phyloP scores from a whole-genome alignment of 2,888 invertebrate species.

The Trichacis sp. region DNA sequence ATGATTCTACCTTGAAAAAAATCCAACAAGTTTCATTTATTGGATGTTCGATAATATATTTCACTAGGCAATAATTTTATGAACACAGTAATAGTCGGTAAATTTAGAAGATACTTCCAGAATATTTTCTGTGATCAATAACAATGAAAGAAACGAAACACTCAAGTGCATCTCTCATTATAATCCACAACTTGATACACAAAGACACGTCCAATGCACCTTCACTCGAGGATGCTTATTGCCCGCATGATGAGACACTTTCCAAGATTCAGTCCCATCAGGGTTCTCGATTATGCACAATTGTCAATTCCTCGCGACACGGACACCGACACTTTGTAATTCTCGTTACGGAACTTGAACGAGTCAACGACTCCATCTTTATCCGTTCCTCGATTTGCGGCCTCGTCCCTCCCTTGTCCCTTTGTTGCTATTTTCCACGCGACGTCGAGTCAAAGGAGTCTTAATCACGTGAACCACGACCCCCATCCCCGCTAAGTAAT shows the following conservation, averaged over 20 bases:
- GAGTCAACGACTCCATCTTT: slow-evolving; percentile 30
- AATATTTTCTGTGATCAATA: too few species aligned
- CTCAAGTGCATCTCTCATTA: too few species aligned
- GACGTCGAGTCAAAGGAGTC: slow-evolving; percentile 46
- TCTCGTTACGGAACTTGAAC: slow-evolving; percentile 37
- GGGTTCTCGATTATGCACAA: slow-evolving; percentile 33
- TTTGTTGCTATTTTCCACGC: slow-evolving; percentile 28
- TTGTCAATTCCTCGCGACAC: slow-evolving; percentile 38
- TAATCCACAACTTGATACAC: too few species aligned
- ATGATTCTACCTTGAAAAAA: too few species aligned
- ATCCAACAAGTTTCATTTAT: too few species aligned
- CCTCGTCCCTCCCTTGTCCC: slow-evolving; percentile 10
- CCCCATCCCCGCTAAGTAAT: slow-evolving; percentile 34
- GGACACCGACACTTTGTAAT: slow-evolving; percentile 38
- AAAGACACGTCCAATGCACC: too few species aligned
- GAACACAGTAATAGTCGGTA: too few species aligned
- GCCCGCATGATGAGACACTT: slow-evolving; percentile 31
- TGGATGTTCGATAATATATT: too few species aligned
- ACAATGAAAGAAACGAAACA: too few species aligned
- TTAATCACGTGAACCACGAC: slow-evolving; percentile 47
- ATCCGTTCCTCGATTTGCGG: slow-evolving; percentile 26
- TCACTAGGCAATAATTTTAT: too few species aligned
- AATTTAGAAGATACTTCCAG: too few species aligned
- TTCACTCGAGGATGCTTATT: too few species aligned
- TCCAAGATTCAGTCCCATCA: slow-evolving; percentile 22